Evolutionary conservation across 2,888 invertebrate species (phyloP).

Genomic region (Vannuccia rotundouncinata): DNA sequence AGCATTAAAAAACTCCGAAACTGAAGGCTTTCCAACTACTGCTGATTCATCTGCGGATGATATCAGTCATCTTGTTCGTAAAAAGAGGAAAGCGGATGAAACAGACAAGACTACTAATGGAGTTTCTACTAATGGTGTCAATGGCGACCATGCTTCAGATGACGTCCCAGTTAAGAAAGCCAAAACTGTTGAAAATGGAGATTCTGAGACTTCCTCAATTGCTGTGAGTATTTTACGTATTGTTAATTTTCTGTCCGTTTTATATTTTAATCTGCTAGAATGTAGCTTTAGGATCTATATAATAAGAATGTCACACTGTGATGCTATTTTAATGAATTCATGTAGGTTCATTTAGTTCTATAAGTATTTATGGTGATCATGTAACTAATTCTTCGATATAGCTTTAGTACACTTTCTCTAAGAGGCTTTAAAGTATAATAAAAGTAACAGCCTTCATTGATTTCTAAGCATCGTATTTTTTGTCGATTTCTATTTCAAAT

Average conservation of each 20-base stretch:
- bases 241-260: not conserved
- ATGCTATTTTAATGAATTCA: too few species aligned
- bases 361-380: too few species aligned
- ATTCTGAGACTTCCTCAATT: not conserved
- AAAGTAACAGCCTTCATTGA: too few species aligned
- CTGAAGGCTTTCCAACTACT: not conserved
- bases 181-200: not conserved
- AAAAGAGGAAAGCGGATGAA: conserved; percentile 31
- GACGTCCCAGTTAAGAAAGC: not conserved
- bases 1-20: not conserved
- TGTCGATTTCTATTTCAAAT: too few species aligned
- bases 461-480: too few species aligned
- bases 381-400: too few species aligned
- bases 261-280: not conserved
- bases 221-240: not conserved
- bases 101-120: not conserved
- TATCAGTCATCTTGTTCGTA: conserved; percentile 34
- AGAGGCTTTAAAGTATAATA: too few species aligned
- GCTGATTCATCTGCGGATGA: conserved; percentile 3
- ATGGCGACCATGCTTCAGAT: not conserved
- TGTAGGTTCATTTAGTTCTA: too few species aligned
- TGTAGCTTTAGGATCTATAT: too few species aligned
- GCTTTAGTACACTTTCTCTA: too few species aligned
- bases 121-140: not conserved
- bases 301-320: too few species aligned